These are phyloP conservation scores for Hemicordylus capensis DNA, from an alignment of 2,113 vertebrate species.

Conservation along the genomic window DNA sequence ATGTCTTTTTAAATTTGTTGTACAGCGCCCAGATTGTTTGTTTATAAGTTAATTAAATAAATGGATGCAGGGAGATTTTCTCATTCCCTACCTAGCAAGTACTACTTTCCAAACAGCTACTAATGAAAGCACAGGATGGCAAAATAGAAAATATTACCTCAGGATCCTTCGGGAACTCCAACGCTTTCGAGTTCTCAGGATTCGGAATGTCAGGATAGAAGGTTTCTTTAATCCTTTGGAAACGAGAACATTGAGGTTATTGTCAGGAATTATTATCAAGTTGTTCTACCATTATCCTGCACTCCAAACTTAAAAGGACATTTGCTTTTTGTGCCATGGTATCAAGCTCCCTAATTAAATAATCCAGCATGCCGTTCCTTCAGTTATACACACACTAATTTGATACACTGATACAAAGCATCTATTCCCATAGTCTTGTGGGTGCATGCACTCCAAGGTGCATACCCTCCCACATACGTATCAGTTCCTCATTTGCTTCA, in stretches of 20 bases:
- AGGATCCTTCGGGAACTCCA: constrained; percentile 80
- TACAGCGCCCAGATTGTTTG: too few species aligned
- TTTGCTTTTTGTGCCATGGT: neutral
- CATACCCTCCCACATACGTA: too few species aligned
- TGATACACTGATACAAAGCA: too few species aligned
- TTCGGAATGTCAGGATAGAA: constrained; percentile 85
- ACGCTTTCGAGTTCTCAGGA: constrained; percentile 82
- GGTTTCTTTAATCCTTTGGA: constrained; percentile 83
- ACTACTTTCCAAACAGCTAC: neutral
- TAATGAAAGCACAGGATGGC: neutral
- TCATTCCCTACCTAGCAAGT: neutral
- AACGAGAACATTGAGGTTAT: constrained; percentile 40
- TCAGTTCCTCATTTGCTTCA: too few species aligned
- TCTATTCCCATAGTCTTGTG: neutral
- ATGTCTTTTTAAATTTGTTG: too few species aligned
- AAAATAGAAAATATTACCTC: constrained; percentile 71
- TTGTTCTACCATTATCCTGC: neutral
- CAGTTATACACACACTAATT: neutral
- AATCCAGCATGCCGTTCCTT: neutral
- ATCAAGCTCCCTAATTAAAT: neutral
- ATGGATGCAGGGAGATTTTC: neutral
- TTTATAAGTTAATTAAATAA: too few species aligned
- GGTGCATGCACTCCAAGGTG: too few species aligned
- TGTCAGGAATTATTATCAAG: constrained; percentile 23
- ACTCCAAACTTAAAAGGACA: neutral